Base-by-base conservation (phyloP, 2,888 invertebrate species). In the Vandiemenella viatica region DNA sequence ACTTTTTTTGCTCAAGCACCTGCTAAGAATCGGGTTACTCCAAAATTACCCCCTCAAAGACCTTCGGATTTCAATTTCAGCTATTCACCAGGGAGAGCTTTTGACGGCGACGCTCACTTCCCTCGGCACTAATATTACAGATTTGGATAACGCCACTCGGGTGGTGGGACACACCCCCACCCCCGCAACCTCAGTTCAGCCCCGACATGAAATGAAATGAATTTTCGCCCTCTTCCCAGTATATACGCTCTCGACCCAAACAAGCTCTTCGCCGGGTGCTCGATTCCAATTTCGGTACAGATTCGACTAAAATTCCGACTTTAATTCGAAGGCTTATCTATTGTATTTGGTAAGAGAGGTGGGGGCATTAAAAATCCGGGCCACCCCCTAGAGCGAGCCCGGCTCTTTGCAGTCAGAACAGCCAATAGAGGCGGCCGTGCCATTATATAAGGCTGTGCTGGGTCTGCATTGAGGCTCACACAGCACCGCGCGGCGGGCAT, bases 261-360 rank as follows among this genome's bases (percentile, higher is more conserved):
- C 48, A 23, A 44, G 38, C 44, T 44, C 48, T 41, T 21, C 45
- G 26, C n/a, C 22, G 37, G 32, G 37, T 40, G 37, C 45, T 47
- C 50, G 40, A 49, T 53, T 51, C 51, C 51, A 49, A 48, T 52
- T 54, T 51, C 49, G 49, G 45, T 45, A 42, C 46, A 50, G 53
- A 53, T 50, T 53, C 53, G 50, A 50, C 53, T 50, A 45, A 53
- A 53, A 53, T 52, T 53, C 50, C 45, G 53, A 49, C 53, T 63
- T 64, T 64, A 65, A 65, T 64, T 65, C 62, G 63, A 57, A 60
- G 61, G 63, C 63, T 64, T 63, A 64, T 60, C 61, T 59, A 58
- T 60, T 61, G 59, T 65, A 63, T 65, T 65, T 64, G 59, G 60
- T 57, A 58, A 61, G 62, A 61, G 63, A 50, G 48, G 53, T 46